Evolutionary conservation across 2,888 invertebrate genomes (phyloP), one percentile per base, ranked within the genome.

Genomic region (Lumbricus terrestris): DNA sequence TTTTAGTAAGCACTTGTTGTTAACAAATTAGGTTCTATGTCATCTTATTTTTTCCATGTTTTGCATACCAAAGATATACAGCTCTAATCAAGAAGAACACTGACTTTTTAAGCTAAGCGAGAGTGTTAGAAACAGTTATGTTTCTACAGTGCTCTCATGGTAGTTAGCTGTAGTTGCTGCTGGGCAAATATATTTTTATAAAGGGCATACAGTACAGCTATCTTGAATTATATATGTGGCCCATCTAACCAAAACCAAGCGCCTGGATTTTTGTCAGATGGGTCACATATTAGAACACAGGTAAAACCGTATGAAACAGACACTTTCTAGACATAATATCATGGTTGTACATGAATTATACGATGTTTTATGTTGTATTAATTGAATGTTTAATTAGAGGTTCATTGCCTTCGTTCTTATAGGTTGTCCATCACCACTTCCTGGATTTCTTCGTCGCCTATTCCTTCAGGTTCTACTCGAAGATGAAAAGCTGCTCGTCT

Each of bases 371-470:
- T 69, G n/a, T n/a, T 69, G n/a, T 69, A 69, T 69, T 69, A 29
- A 29, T 29, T 69, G 69, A 11, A 23, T 33, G 8, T 38, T 69
- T 16, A 69, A 15, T 69, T 69, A 29, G 33, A 47, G n/a, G n/a
- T 33, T 69, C 33, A 29, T 82, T 29, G 29, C 16, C 35, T 0
- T 47, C n/a, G 37, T 42, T 34, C 35, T 29, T 18, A n/a, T 37
- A 88, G 88, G 82, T 3, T 91, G 40, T 82, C 69, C 38, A 34
- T 91, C 90, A 92, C 94, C 93, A 0, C 92, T 98, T 93, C 97
- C 97, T 0, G 98, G 98, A 16, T 98, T 98, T 95, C 97, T 97
- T 83, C 96, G 98, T 42, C 96, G 98, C 90, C 95, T 98, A 91
- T 97, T 98, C 92, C 95, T 98, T 90, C 98, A 98, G 93, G 96